phyloP scores from a whole-genome alignment of 2,888 invertebrate species.

The Notodonta ziczac region DNA sequence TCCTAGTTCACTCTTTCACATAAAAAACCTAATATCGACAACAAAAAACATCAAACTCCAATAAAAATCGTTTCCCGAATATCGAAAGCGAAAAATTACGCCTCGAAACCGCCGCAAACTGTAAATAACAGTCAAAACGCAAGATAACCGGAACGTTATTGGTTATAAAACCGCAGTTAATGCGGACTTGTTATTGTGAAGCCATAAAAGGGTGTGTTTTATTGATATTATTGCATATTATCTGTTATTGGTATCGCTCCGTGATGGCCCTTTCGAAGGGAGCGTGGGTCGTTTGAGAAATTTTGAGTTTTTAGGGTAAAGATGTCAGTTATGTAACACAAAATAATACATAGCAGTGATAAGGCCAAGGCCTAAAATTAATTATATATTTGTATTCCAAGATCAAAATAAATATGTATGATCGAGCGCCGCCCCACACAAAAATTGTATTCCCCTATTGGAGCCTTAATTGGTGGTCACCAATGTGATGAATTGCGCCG shows the following conservation, averaged over 20 bases:
- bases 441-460: no score
- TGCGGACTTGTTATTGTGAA: slow-evolving; percentile 29
- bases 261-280: slow-evolving; percentile 15
- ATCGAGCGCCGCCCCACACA: no score
- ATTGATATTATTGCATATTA: slow-evolving; percentile 47
- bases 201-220: slow-evolving; percentile 48
- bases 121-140: slow-evolving; percentile 7
- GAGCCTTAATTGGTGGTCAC: no score
- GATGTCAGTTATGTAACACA: neutral
- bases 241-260: slow-evolving; percentile 39
- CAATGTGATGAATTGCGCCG: no score
- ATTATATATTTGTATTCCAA: no score
- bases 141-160: slow-evolving; percentile 18
- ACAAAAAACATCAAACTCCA: neutral
- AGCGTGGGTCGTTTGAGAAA: neutral
- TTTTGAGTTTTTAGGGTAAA: neutral
- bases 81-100: neutral
- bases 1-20: neutral
- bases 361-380: no score
- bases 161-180: slow-evolving; percentile 20
- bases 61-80: neutral
- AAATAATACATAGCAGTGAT: neutral
- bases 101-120: neutral
- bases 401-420: no score
- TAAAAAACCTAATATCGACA: neutral